Base-by-base conservation (phyloP, 92 coral and sea anemone species). In the Chrysogorgia sp. region DNA sequence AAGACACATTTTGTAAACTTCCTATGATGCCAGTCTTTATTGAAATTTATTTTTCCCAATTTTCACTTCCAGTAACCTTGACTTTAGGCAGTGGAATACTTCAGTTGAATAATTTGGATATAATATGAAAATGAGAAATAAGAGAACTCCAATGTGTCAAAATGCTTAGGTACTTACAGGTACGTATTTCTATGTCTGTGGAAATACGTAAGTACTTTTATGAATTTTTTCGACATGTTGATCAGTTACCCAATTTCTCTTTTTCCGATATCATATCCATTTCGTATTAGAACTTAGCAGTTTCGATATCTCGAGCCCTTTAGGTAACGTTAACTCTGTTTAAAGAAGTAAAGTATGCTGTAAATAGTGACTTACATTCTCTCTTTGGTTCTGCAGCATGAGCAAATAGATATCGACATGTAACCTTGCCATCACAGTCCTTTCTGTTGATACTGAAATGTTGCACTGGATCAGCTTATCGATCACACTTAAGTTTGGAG, bases 1-100 rank as follows among this genome's bases (percentile, higher is more conserved):
- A 63, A 21, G 41, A 9, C 34, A 63, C 70, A 23, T 63, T 63
- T 34, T 33, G 17, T 45, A 63, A 29, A n/a, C 33, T 43, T 34
- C 70, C 70, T 30, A 63, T 63, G 15, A 33, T 33, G 45, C 6
- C 47, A 9, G 70, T 63, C 45, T 34, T 63, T 25, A 63, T 33
- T 40, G 34, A 63, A 30, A 63, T 34, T 10, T 40, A 40, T 21
- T 31, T 31, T 23, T 63, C 70, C 70, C 45, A 9, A 13, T 21
- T 10, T 2, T 43, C 70, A n/a, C 20, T 63, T 33, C 40, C 70
- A 0, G 41, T 8, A 15, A 63, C 34, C 33, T 63, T 20, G n/a
- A 63, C 70, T 31, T 63, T 63, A 22, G 45, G 70, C 23, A 63
- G 47, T 63, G 70, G 70, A 34, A 29, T 63, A 29, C 29, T 30